Percentiles rank a stretch among this genome's conserved stretches.
Conservation (phyloP, 1,140 invertebrate species). For the Plectrocnemia conspersa region DNA sequence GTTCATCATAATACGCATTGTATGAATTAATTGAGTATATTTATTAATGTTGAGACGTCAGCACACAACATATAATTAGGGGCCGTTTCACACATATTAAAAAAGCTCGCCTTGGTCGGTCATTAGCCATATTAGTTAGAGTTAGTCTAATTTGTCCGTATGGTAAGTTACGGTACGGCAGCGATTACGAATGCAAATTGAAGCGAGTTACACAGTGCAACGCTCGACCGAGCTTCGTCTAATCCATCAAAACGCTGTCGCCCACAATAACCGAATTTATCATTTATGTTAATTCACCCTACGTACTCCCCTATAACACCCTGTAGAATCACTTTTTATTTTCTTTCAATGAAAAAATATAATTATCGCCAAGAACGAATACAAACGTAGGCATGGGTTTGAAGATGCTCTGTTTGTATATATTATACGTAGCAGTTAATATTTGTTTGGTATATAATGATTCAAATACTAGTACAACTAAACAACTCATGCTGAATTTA, state of each 20-base stretch:
- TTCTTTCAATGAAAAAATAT: background rate
- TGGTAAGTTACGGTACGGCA: constrained; percentile 23
- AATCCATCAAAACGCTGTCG: constrained; percentile 36
- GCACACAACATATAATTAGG: constrained; percentile 22
- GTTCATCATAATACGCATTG: too few species aligned
- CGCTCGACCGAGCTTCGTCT: constrained; percentile 22
- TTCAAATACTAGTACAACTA: background rate
- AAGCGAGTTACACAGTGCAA: constrained; percentile 22
- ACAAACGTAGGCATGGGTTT: background rate
- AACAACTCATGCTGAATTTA: background rate
- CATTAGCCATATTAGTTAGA: constrained; percentile 23
- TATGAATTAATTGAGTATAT: constrained; percentile 13
- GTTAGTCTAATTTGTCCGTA: constrained; percentile 22
- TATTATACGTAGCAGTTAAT: background rate
- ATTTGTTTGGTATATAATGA: background rate
- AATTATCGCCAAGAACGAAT: background rate
- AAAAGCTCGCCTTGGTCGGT: constrained; percentile 14
- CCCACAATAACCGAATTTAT: constrained; percentile 35
- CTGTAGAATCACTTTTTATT: background rate
- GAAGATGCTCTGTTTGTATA: background rate
- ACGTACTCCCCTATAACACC: constrained; percentile 8
- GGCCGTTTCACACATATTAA: constrained; percentile 28
- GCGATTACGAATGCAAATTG: constrained; percentile 35
- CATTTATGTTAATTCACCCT: constrained; percentile 34
- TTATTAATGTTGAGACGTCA: constrained; percentile 12